phyloP scores from a whole-genome alignment of 2,888 invertebrate species.

The Agrenia bidenticulata region DNA sequence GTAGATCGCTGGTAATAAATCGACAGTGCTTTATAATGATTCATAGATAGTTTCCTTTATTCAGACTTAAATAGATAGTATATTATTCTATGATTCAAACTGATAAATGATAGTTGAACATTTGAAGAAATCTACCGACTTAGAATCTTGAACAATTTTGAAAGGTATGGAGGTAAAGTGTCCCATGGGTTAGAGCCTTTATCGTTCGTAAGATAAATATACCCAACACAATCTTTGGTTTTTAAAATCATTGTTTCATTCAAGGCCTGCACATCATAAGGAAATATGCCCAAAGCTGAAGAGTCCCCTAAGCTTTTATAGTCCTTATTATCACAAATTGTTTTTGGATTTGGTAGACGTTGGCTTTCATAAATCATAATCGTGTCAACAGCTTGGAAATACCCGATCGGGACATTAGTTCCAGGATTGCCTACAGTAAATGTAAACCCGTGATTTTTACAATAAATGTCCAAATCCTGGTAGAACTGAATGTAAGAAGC shows the following conservation, averaged over 20 bases:
- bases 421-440: constrained; percentile 50
- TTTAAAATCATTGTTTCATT: constrained; percentile 19
- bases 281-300: constrained; percentile 36
- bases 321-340: constrained; percentile 23
- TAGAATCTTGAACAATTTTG: constrained; percentile 34
- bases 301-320: constrained; percentile 24
- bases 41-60: neutral
- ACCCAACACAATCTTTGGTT: constrained; percentile 36
- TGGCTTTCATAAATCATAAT: constrained; percentile 42
- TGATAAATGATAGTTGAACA: no score
- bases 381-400: constrained; percentile 42
- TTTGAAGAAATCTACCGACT: constrained; percentile 22
- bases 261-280: constrained; percentile 32
- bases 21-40: neutral
- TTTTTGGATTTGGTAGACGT: constrained; percentile 28
- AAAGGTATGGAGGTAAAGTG: constrained; percentile 40
- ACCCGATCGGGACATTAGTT: constrained; percentile 24
- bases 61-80: constrained; percentile 1
- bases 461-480: constrained; percentile 21
- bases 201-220: constrained; percentile 46
- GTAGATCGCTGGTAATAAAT: no score
- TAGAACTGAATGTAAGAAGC: constrained; percentile 28
- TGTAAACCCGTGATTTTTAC: constrained; percentile 27
- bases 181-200: constrained; percentile 45
- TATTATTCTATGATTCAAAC: neutral